These are phyloP conservation scores for Onchidella celtica DNA, from an alignment of 2,888 invertebrate species.

Conservation along the genomic window DNA sequence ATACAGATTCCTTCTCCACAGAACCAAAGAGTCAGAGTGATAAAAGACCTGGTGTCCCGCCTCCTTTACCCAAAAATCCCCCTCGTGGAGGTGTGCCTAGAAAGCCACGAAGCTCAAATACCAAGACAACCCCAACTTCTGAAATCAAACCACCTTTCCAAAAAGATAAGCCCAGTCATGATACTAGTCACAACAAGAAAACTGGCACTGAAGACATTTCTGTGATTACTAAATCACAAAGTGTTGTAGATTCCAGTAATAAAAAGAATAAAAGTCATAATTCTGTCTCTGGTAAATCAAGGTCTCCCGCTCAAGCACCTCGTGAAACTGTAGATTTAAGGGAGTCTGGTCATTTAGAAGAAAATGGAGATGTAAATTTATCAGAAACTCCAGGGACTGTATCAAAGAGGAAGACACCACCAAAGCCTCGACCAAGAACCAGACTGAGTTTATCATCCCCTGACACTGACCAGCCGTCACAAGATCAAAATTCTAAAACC, in stretches of 20 bases:
- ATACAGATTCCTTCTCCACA: too few relatives aligned
- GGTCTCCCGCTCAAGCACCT: too few relatives aligned
- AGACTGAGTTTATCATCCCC: slow-evolving; percentile 32
- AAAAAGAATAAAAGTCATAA: neutral
- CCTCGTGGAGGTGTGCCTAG: slow-evolving; percentile 61
- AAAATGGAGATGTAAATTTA: slow-evolving; percentile 20
- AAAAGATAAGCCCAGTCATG: neutral
- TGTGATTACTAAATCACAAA: neutral
- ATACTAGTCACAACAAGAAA: neutral
- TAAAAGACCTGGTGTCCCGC: slow-evolving; percentile 48
- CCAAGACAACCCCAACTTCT: slow-evolving; percentile 1
- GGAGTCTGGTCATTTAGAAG: neutral
- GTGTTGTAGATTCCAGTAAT: neutral
- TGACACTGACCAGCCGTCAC: slow-evolving; percentile 52
- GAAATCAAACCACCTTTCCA: neutral
- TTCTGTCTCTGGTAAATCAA: too few relatives aligned
- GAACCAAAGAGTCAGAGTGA: neutral
- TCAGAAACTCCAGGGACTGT: neutral
- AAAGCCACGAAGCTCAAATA: slow-evolving; percentile 29
- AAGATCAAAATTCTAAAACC: neutral
- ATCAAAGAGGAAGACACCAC: slow-evolving; percentile 19
- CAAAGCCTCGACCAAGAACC: slow-evolving; percentile 57
- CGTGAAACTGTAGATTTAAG: too few relatives aligned
- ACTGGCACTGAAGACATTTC: neutral
- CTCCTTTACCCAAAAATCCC: slow-evolving; percentile 69